Evolutionary conservation across 2,888 invertebrate genomes (phyloP).

Genomic region (Gastracanthus pulcherrimus): DNA sequence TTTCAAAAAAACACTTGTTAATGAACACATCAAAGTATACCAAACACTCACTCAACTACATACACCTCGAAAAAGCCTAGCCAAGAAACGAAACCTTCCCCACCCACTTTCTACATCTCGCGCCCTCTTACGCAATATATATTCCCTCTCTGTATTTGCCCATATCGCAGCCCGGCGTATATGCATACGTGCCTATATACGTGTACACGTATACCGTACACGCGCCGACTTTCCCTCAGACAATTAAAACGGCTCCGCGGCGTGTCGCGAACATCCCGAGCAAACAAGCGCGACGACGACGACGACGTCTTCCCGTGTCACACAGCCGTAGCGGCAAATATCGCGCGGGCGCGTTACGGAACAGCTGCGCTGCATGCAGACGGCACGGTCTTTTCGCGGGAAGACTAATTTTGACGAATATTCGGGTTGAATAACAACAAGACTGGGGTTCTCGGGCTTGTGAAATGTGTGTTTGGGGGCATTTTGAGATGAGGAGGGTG

Average conservation of each 20-base stretch:
- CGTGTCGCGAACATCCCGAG: slow-evolving; percentile 20
- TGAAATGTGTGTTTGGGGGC: not conserved
- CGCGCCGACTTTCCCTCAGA: slow-evolving; percentile 13
- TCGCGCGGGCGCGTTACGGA: not conserved
- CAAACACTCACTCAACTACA: too few species aligned
- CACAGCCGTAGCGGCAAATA: slow-evolving; percentile 46
- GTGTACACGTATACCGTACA: not conserved
- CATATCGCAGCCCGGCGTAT: slow-evolving; percentile 1
- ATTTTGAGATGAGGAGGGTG: too few species aligned
- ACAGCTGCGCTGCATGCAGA: not conserved
- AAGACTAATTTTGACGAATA: slow-evolving; percentile 1
- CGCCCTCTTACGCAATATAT: not conserved
- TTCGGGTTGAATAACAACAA: not conserved
- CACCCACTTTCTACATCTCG: not conserved
- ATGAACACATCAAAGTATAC: too few species aligned
- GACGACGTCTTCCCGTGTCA: slow-evolving; percentile 27
- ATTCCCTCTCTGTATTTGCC: not conserved
- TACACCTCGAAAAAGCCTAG: too few species aligned
- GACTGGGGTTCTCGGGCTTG: too few species aligned
- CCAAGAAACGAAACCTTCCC: not conserved
- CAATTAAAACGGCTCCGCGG: slow-evolving; percentile 28
- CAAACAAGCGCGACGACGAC: slow-evolving; percentile 11
- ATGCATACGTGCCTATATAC: not conserved
- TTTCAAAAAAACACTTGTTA: too few species aligned
- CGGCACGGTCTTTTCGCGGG: not conserved